A percentile compares a stretch with the other conserved stretches of the same genome.
These are phyloP conservation scores for Halotydeus destructor DNA, from an alignment of 1,140 invertebrate species.

Conservation along the genomic window DNA sequence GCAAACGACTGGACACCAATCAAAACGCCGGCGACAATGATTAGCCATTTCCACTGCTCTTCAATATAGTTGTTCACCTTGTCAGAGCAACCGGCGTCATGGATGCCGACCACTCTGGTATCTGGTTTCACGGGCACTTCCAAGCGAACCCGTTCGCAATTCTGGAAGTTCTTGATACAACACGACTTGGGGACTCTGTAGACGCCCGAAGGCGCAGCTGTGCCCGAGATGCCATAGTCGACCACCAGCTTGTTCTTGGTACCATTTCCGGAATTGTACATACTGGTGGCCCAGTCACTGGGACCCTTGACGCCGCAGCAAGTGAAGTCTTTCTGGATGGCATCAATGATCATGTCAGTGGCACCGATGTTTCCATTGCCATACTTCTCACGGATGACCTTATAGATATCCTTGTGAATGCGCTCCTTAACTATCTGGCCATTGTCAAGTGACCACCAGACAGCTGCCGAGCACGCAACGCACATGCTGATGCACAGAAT, in stretches of 20 bases:
- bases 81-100: conserved; percentile 5
- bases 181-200: conserved; percentile 11
- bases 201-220: background rate
- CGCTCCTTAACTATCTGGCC: conserved; percentile 28
- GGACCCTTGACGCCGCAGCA: conserved; percentile 19
- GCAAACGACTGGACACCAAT: conserved; percentile 13
- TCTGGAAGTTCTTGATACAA: background rate
- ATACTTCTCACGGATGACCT: conserved; percentile 45
- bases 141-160: background rate
- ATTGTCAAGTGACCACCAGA: conserved; percentile 11
- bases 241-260: background rate
- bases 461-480: conserved; percentile 5
- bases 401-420: conserved; percentile 36
- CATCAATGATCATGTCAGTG: conserved; percentile 11
- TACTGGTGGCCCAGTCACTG: conserved; percentile 17
- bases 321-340: conserved; percentile 13
- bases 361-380: conserved; percentile 25
- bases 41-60: conserved; percentile 7
- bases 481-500: conserved; percentile 13
- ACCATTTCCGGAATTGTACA: conserved; percentile 6
- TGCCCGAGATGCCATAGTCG: background rate
- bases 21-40: conserved; percentile 7
- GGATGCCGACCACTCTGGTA: background rate
- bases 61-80: conserved; percentile 11
- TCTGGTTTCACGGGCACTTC: background rate